These are phyloP conservation scores for Nasonia oneida DNA, from an alignment of 2,888 invertebrate genomes.

Conservation along the genomic window DNA sequence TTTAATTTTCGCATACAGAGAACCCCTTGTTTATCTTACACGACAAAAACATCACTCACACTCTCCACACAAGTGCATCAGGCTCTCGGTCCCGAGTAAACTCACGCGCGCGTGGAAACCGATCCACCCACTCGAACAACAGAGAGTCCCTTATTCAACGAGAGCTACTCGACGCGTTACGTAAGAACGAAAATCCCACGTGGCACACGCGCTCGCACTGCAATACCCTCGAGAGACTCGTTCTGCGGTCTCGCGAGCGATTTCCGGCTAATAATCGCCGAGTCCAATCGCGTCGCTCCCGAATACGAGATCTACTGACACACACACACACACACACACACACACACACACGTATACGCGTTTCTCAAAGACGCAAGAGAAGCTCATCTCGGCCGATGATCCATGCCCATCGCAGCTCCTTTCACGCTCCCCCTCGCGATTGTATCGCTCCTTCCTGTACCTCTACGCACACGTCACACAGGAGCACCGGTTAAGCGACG, in stretches of 20 bases:
- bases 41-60: background rate
- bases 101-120: background rate
- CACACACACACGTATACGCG: background rate
- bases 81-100: conserved; percentile 31
- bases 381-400: conserved; percentile 43
- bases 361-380: background rate
- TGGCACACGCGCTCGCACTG: background rate
- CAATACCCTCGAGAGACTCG: background rate
- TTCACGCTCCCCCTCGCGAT: conserved; percentile 38
- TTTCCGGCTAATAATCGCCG: conserved; percentile 58
- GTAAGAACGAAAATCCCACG: background rate
- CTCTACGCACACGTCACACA: background rate
- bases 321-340: background rate
- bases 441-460: conserved; percentile 56
- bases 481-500: conserved; percentile 30
- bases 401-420: conserved; percentile 52
- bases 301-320: background rate
- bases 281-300: background rate
- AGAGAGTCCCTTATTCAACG: background rate
- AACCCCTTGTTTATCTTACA: background rate
- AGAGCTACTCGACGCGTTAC: conserved; percentile 8
- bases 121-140: background rate
- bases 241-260: conserved; percentile 54
- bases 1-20: conserved; percentile 23
- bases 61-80: background rate